A percentile compares a stretch with the other conserved stretches of the same genome.
Evolutionary conservation across 2,888 invertebrate genomes (phyloP).

Genomic region (Gibbula magus): DNA sequence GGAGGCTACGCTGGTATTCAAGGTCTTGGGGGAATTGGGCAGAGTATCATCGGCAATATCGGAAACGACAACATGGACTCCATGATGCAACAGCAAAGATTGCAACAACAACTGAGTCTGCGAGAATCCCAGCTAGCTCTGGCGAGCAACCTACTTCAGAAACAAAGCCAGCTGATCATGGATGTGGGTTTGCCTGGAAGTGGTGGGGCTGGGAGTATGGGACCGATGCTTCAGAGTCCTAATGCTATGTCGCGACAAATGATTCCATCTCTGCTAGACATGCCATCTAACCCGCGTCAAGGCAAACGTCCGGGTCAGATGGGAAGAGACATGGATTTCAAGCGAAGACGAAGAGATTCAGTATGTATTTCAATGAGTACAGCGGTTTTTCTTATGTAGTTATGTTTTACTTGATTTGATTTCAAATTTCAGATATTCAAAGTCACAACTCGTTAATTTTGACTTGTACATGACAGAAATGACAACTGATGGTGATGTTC

Average conservation of each 20-base stretch:
- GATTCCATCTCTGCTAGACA: slow-evolving; percentile 27
- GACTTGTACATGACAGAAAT: no score
- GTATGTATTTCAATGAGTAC: not conserved
- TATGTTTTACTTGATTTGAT: no score
- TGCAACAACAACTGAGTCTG: slow-evolving; percentile 35
- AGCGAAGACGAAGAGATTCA: slow-evolving; percentile 22
- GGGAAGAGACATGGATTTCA: slow-evolving; percentile 21
- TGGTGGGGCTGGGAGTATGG: not conserved
- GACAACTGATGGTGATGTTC: no score
- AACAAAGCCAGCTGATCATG: slow-evolving; percentile 36
- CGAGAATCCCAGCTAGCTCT: slow-evolving; percentile 41
- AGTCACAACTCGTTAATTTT: no score
- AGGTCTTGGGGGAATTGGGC: slow-evolving; percentile 6
- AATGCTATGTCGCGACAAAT: not conserved
- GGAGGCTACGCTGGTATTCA: not conserved
- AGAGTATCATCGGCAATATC: not conserved
- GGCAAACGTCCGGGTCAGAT: slow-evolving; percentile 1
- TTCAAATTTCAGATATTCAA: no score
- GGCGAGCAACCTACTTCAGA: slow-evolving; percentile 43
- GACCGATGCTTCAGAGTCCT: not conserved
- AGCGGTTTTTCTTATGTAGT: no score
- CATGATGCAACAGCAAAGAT: slow-evolving; percentile 34
- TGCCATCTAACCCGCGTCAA: not conserved
- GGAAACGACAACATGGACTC: slow-evolving; percentile 23
- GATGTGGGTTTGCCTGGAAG: slow-evolving; percentile 16